Evolutionary conservation across 2,113 vertebrate species (phyloP).

Genomic region (Catharus bicknelli): DNA sequence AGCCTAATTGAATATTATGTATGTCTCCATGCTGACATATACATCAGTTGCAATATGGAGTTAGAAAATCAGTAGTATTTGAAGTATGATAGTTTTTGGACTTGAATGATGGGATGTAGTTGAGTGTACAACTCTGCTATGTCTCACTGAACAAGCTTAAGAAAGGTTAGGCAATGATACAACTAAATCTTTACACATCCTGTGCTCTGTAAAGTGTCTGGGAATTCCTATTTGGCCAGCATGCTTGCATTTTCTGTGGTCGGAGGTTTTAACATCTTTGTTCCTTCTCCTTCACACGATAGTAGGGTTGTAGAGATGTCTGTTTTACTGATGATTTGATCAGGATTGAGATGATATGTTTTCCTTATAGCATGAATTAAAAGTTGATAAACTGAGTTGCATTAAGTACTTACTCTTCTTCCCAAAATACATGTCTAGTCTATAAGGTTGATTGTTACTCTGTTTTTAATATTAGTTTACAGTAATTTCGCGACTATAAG

Average conservation of each 20-base stretch:
- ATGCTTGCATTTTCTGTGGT: background rate
- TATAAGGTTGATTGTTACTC: background rate
- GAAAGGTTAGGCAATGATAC: background rate
- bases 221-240: background rate
- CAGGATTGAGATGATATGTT: background rate
- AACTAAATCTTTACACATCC: background rate
- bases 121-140: background rate
- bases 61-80: background rate
- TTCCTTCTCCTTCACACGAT: background rate
- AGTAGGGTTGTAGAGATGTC: background rate
- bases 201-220: background rate
- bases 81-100: background rate
- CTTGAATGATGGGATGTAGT: background rate
- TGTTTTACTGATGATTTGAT: background rate
- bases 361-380: background rate
- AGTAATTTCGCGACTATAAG: too few relatives aligned
- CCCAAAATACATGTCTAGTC: background rate
- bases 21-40: background rate
- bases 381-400: background rate
- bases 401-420: background rate
- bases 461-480: background rate
- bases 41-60: background rate
- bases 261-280: background rate
- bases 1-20: background rate
- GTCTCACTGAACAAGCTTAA: background rate